These are phyloP conservation scores for Sparus aurata DNA, from an alignment of 2,797 vertebrate species.

Conservation along the genomic window DNA sequence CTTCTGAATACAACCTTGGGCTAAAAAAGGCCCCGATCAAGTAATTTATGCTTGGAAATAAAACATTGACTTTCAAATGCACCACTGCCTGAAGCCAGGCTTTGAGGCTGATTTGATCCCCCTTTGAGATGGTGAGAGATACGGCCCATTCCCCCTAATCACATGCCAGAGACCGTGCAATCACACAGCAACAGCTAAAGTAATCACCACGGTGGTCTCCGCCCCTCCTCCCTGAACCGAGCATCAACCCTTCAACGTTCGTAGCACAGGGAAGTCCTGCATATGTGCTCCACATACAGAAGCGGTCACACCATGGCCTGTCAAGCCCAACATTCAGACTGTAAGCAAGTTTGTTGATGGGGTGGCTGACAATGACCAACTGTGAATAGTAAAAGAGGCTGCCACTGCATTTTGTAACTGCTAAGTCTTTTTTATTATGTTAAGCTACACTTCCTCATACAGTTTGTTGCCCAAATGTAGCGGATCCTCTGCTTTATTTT, in stretches of 20 bases:
- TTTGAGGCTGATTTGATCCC: conserved; percentile 85
- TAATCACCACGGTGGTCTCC: conserved; percentile 78
- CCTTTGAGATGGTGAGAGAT: conserved; percentile 82
- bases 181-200: conserved; percentile 81
- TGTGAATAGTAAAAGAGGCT: conserved; percentile 38
- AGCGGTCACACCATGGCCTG: conserved; percentile 32
- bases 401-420: conserved; percentile 21
- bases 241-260: conserved; percentile 47
- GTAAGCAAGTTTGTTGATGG: conserved; percentile 48
- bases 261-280: conserved; percentile 41
- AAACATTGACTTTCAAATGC: conserved; percentile 87
- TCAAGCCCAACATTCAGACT: conserved; percentile 24
- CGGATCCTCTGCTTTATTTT: conserved; percentile 1
- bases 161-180: conserved; percentile 80
- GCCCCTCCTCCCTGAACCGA: conserved; percentile 54
- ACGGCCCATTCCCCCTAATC: conserved; percentile 81
- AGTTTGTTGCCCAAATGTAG: conserved; percentile 1
- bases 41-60: conserved; percentile 84
- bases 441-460: not conserved
- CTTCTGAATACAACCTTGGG: conserved; percentile 79
- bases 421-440: conserved; percentile 15
- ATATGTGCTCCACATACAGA: conserved; percentile 58
- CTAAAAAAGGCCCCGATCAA: conserved; percentile 69
- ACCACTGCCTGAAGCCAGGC: conserved; percentile 79
- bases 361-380: conserved; percentile 46